Evolutionary conservation across 2,797 vertebrate species (phyloP).

Genomic region (Melanotaenia nigrans): DNA sequence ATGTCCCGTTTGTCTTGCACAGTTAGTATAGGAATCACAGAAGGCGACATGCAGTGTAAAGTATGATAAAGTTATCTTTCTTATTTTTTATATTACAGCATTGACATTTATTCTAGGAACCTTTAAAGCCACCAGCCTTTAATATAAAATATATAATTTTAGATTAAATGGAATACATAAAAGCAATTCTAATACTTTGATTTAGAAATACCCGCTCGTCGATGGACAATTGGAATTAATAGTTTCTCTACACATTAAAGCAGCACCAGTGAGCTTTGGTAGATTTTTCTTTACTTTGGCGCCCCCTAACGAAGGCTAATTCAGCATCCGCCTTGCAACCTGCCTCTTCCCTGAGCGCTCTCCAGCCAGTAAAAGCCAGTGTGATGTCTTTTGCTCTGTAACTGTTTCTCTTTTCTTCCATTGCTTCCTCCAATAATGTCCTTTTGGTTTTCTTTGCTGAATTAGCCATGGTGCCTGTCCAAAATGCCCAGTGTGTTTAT

Average conservation of each 20-base stretch:
- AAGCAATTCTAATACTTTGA: neutral
- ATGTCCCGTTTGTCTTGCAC: neutral
- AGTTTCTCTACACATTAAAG: neutral
- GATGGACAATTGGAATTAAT: neutral
- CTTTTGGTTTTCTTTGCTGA: too few species aligned
- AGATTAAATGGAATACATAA: neutral
- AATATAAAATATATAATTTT: neutral
- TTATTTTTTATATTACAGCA: neutral
- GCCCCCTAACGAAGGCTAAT: too few species aligned
- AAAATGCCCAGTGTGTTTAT: neutral
- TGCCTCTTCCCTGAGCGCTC: too few species aligned
- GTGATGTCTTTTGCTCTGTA: too few species aligned
- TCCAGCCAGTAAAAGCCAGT: too few species aligned
- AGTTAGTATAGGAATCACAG: neutral
- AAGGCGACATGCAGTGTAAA: too few species aligned
- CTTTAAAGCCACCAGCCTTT: neutral
- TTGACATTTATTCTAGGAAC: neutral
- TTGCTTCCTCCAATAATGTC: too few species aligned
- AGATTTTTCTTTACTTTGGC: neutral
- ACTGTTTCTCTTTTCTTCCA: too few species aligned
- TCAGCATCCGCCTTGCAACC: too few species aligned
- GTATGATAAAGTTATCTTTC: too few species aligned
- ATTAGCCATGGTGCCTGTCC: too few species aligned
- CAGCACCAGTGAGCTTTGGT: neutral
- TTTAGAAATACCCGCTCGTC: constrained; percentile 8